Base-by-base conservation (phyloP, 2,888 invertebrate species). In the Oscheius sp. region DNA sequence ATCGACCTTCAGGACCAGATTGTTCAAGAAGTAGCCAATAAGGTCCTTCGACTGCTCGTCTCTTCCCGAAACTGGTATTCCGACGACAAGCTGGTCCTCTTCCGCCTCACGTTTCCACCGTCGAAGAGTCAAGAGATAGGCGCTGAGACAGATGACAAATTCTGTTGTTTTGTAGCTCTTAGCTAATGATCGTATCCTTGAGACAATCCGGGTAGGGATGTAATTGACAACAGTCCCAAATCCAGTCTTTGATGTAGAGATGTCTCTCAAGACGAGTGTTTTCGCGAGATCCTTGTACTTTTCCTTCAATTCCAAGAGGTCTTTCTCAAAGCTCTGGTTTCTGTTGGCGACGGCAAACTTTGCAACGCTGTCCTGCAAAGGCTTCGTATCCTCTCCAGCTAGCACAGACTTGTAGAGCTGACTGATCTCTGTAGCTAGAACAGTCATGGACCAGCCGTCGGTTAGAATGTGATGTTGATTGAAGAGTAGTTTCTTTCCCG, bases 401-500 rank as follows among this genome's bases (percentile, higher is more conserved):
- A 21, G 7, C 11, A 13, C 47, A 58, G 37, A n/a, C 35, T 60
- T 35, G 55, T 80, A 83, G 5, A 77, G n/a, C 1, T 58, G 53
- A 32, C 74, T 63, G 50, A 84, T 75, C 50, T 84, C 73, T 48
- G 78, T 73, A 1, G 87, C 86, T 13, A 87, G 77, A 29, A 87
- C 79, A 33, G 85, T 85, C 82, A 87, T 86, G 32, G 87, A 87
- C 86, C 86, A 87, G 29, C 87, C 87, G 62, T 87, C 87, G 2
- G 87, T 87, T 47, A 87, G 63, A 60, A 87, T 87, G 63, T 87
- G 87, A 53, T 86, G 85, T 74, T 85, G 84, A 58, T 79, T 79
- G 79, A 87, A 77, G 29, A 86, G 13, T 1, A 72, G 35, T 10
- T 59, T 55, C 29, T 13, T 48, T 4, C 51, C 72, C 5, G 35